Evolutionary conservation across 2,888 invertebrate species (phyloP).

Genomic region (Lissonota sp.): DNA sequence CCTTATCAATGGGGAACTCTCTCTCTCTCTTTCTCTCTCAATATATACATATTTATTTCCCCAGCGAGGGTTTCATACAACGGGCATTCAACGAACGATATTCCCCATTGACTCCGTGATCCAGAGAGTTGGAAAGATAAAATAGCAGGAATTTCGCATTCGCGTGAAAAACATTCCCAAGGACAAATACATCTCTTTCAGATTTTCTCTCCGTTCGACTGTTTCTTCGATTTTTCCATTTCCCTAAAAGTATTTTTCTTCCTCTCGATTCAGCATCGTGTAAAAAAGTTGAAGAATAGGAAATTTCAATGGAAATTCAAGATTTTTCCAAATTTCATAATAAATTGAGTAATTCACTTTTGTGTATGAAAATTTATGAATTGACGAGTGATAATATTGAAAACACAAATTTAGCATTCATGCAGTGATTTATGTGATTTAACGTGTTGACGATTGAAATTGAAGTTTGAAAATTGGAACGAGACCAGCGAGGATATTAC

Average conservation of each 20-base stretch:
- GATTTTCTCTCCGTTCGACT: not conserved
- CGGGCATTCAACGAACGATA: conserved; percentile 22
- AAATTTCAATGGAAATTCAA: not conserved
- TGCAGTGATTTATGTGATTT: conserved; percentile 13
- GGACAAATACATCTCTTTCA: conserved; percentile 27
- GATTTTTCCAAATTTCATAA: too few species aligned
- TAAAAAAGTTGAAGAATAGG: not conserved
- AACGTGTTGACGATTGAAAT: conserved; percentile 27
- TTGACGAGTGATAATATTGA: too few species aligned
- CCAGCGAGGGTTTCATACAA: conserved; percentile 11
- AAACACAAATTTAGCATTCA: too few species aligned
- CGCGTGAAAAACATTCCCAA: not conserved
- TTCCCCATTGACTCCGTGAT: conserved; percentile 29
- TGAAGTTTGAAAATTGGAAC: conserved; percentile 21
- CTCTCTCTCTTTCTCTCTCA: conserved; percentile 3
- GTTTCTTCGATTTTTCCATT: not conserved
- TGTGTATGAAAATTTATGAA: too few species aligned
- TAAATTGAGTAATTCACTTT: too few species aligned
- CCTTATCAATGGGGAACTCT: conserved; percentile 44
- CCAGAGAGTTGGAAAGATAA: conserved; percentile 12
- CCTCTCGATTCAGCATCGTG: not conserved
- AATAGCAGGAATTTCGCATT: not conserved
- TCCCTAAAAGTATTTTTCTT: not conserved
- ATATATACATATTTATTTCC: conserved; percentile 2
- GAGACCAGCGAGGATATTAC: not conserved